Base-by-base conservation (phyloP, 2,113 vertebrate species). In the Pica pica region DNA sequence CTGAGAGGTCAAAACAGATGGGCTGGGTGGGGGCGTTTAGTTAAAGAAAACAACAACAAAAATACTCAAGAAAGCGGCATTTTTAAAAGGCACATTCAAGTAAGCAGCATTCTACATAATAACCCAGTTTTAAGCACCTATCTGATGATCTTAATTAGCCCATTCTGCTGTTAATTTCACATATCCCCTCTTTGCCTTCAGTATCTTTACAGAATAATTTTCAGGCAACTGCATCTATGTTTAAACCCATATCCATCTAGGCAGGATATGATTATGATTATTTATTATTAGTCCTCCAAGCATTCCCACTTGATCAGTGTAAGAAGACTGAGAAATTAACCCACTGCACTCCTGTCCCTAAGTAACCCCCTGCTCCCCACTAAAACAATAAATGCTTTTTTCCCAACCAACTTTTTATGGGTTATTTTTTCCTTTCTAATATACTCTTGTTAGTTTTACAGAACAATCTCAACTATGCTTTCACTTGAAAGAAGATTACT, bases 81-180 rank as follows among this genome's bases (percentile, higher is more conserved):
- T 93, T 94, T 90, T 61, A 70, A 87, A 80, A 85, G 47, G 26
- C 41, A 76, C 2, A 52, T 35, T 49, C 31, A 89, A 95, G 57
- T 65, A 77, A 87, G 93, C 59, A 93, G 55, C 42, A 42, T 94
- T 76, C 55, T 55, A 55, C 27, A 31, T 47, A 50, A 92, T 77
- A 93, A 94, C 75, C 77, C 59, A 91, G 70, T 90, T 97, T 91
- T 85, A 83, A 88, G 47, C 60, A 94, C 71, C 84, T 95, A 96
- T 91, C 92, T 91, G 75, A 94, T 96, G 85, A 95, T 95, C 93
- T 97, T 97, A 96, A 95, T 95, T 95, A 94, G 87, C 39, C 71
- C 50, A 89, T 91, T 96, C 84, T 94, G 84, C 75, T 95, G 74
- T 74, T 94, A 93, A 95, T 95, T 95, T 94, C 89, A 94, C 23